A percentile compares a stretch with the other conserved stretches of the same genome.
Evolutionary conservation across 2,888 invertebrate genomes (phyloP).

Genomic region (Cryptophagus acutangulus): DNA sequence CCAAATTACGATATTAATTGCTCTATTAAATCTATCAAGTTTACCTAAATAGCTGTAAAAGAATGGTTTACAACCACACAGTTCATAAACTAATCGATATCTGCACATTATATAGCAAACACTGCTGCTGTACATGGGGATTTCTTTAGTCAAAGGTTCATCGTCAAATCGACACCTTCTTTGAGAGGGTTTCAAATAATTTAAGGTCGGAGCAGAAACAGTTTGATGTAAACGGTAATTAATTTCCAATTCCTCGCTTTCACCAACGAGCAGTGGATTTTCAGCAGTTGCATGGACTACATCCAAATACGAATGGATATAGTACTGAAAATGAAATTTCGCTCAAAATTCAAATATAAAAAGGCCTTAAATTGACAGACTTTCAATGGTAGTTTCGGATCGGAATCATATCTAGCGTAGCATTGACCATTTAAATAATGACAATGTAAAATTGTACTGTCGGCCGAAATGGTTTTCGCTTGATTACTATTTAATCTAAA

Average conservation of each 20-base stretch:
- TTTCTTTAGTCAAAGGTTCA: slow-evolving; percentile 45
- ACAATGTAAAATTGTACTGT: slow-evolving; percentile 36
- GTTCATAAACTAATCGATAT: slow-evolving; percentile 48
- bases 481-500: background rate
- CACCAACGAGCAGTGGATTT: slow-evolving; percentile 33
- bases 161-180: slow-evolving; percentile 55
- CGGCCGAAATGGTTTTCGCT: background rate
- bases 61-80: slow-evolving; percentile 58
- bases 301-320: slow-evolving; percentile 58
- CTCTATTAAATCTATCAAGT: slow-evolving; percentile 7
- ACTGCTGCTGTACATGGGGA: slow-evolving; percentile 54
- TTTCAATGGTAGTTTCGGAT: slow-evolving; percentile 27
- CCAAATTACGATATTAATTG: slow-evolving; percentile 2
- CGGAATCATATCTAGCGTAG: slow-evolving; percentile 48
- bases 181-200: slow-evolving; percentile 47
- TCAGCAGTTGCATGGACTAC: slow-evolving; percentile 49
- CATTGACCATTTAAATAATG: slow-evolving; percentile 49
- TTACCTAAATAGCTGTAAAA: slow-evolving; percentile 56
- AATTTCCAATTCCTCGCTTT: slow-evolving; percentile 47
- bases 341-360: background rate
- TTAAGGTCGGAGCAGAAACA: slow-evolving; percentile 48
- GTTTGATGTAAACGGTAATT: slow-evolving; percentile 51
- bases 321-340: slow-evolving; percentile 49
- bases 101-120: slow-evolving; percentile 56
- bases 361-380: background rate